Percentiles rank a stretch among this genome's conserved stretches.
These are phyloP conservation scores for Volucella inanis DNA, from an alignment of 2,888 invertebrate species.

Conservation along the genomic window DNA sequence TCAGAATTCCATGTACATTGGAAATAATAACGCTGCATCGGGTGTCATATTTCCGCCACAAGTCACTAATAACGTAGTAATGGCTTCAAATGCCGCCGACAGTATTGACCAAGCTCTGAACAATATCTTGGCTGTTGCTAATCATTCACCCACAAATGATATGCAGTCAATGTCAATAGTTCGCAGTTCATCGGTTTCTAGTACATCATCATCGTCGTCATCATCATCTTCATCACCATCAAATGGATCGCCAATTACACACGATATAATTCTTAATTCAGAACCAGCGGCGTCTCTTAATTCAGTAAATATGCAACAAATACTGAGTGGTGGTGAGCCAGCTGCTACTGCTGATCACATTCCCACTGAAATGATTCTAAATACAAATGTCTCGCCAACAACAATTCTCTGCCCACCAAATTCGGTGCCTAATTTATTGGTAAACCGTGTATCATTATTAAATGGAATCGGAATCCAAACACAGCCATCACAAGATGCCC, in stretches of 20 bases:
- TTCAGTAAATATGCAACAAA: conserved; percentile 79
- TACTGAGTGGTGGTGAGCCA: conserved; percentile 76
- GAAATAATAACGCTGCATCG: conserved; percentile 53
- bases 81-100: conserved; percentile 72
- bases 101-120: conserved; percentile 80
- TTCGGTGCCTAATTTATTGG: conserved; percentile 80
- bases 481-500: conserved; percentile 81
- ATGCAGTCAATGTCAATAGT: conserved; percentile 77
- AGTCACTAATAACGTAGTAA: conserved; percentile 44
- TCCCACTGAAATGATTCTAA: conserved; percentile 86
- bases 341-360: conserved; percentile 78
- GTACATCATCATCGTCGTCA: conserved; percentile 80
- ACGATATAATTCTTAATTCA: conserved; percentile 83
- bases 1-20: conserved; percentile 69
- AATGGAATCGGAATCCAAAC: conserved; percentile 81
- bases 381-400: conserved; percentile 86
- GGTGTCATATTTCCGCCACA: conserved; percentile 64
- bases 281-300: conserved; percentile 81
- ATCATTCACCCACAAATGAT: conserved; percentile 63
- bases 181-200: conserved; percentile 83
- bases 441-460: conserved; percentile 81
- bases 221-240: conserved; percentile 71
- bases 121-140: conserved; percentile 77
- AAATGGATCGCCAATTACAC: conserved; percentile 80
- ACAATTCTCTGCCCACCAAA: conserved; percentile 84